These are phyloP conservation scores for Syngnathoides biaculeatus DNA, from an alignment of 2,113 vertebrate species.

Conservation along the genomic window DNA sequence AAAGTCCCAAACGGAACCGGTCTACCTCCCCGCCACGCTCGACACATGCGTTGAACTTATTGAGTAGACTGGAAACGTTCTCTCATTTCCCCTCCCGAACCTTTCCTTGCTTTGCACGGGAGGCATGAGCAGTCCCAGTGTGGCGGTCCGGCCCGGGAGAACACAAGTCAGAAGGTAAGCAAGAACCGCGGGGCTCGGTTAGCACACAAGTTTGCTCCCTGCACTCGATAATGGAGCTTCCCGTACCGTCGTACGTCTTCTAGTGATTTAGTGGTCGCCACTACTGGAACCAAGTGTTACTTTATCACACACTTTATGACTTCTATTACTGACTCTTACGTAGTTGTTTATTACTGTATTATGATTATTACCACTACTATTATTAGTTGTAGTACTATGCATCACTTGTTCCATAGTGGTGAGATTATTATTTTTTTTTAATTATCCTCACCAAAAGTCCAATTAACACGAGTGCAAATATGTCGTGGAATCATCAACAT, in stretches of 20 bases:
- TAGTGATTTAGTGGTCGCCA: not conserved
- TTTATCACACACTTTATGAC: not conserved
- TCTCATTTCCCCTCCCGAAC: conserved; percentile 41
- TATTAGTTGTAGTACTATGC: not conserved
- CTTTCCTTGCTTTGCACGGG: conserved; percentile 45
- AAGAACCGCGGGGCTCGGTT: conserved; percentile 4
- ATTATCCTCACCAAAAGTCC: not conserved
- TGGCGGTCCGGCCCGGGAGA: conserved; percentile 26
- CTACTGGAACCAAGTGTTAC: not conserved
- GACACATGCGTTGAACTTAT: not conserved
- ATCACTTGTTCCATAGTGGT: not conserved
- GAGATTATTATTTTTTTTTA: not conserved
- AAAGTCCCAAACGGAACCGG: conserved; percentile 1
- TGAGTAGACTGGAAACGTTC: conserved; percentile 14
- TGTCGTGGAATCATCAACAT: not conserved
- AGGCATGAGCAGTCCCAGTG: conserved; percentile 51
- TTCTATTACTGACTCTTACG: too few relatives aligned
- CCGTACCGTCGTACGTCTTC: too few relatives aligned
- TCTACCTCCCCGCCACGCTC: not conserved
- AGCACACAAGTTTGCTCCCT: not conserved
- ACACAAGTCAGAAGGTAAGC: conserved; percentile 56
- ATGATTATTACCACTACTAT: not conserved
- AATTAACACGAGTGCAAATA: too few relatives aligned
- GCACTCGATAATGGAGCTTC: too few relatives aligned
- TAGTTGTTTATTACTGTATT: not conserved